Conservation (phyloP, 2,888 invertebrate genomes). For the Mellilla xanthometata region DNA sequence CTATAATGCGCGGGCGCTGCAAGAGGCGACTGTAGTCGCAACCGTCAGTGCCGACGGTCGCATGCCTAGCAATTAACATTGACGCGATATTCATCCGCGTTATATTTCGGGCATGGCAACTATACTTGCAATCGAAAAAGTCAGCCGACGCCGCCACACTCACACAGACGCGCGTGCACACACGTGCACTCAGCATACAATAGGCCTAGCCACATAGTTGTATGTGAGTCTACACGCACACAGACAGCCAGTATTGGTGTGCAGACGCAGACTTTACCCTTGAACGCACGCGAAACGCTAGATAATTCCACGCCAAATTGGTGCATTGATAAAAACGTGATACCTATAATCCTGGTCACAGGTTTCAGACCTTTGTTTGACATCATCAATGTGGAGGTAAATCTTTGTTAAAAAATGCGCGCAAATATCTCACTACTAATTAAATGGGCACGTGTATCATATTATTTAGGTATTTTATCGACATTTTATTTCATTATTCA, state of each 20-base stretch:
- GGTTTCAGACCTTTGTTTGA: conserved; percentile 41
- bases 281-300: conserved; percentile 74
- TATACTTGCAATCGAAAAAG: conserved; percentile 74
- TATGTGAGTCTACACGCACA: conserved; percentile 49
- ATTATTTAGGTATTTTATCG: no score
- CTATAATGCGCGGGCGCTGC: conserved; percentile 32
- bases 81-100: conserved; percentile 69
- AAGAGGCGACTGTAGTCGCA: conserved; percentile 30
- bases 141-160: conserved; percentile 63
- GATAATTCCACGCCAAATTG: conserved; percentile 68
- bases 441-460: no score
- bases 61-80: conserved; percentile 64
- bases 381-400: conserved; percentile 6
- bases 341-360: conserved; percentile 59
- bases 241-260: conserved; percentile 47
- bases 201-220: conserved; percentile 60
- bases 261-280: conserved; percentile 76
- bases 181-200: conserved; percentile 56
- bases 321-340: conserved; percentile 77
- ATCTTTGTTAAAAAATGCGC: no score
- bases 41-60: conserved; percentile 40
- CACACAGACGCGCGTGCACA: conserved; percentile 48
- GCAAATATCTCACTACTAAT: no score
- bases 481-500: no score
- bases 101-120: conserved; percentile 80